Percentiles rank a stretch among this genome's conserved stretches.
Evolutionary conservation across 2,888 invertebrate species (phyloP).

Genomic region (Orchesella flavescens): DNA sequence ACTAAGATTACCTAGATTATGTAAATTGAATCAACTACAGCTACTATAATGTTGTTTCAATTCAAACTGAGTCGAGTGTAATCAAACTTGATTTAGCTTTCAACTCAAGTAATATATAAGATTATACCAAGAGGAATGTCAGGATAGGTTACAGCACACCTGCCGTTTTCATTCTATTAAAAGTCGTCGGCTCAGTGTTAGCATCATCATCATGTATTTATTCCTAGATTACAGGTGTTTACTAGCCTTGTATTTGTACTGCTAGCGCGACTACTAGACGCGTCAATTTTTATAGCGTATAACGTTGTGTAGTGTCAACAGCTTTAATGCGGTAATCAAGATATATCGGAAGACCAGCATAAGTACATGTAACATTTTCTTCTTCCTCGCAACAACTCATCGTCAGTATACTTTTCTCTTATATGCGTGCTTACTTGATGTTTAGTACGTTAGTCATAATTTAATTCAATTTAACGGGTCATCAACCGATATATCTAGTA

Average conservation of each 20-base stretch:
- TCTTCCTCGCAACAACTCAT: not conserved
- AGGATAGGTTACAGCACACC: no score
- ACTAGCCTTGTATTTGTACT: no score
- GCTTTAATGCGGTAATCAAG: constrained; percentile 34
- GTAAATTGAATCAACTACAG: constrained; percentile 2
- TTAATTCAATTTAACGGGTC: constrained; percentile 38
- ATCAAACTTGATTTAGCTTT: constrained; percentile 12
- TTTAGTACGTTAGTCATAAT: not conserved
- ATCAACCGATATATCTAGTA: constrained; percentile 28
- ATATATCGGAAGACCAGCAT: constrained; percentile 17
- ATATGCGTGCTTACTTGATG: not conserved
- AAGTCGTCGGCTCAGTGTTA: no score
- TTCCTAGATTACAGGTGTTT: no score
- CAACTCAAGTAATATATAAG: not conserved
- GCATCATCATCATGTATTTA: no score
- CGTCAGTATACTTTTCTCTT: not conserved
- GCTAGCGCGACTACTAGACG: no score
- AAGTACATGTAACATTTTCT: not conserved
- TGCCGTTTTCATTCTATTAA: no score
- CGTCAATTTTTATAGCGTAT: not conserved
- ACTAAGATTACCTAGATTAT: constrained; percentile 14
- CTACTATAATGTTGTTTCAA: not conserved
- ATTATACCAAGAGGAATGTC: no score
- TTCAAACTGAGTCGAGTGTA: not conserved
- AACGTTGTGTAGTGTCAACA: constrained; percentile 2